Evolutionary conservation across 2,888 invertebrate species (phyloP), one percentile per base, ranked within the genome.

Genomic region (Watsonalla binaria): DNA sequence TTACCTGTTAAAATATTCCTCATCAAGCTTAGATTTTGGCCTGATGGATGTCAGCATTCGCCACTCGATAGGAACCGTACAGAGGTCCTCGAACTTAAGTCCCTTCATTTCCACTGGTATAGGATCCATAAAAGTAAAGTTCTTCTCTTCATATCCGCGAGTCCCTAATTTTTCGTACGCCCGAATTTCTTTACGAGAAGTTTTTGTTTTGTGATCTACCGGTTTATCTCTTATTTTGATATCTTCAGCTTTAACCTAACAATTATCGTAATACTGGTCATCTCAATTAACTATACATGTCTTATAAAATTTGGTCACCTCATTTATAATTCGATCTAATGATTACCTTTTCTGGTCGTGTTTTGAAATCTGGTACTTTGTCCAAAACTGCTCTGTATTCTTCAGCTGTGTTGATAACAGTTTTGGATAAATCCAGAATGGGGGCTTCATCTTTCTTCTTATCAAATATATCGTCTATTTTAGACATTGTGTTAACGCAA

Each of bases 301-400:
- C 9, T 39, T 51, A 8, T 11, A 42, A 42, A 39, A 37, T 11
- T 37, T 15, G 0, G 49, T 39, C 8, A 37, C 11, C 9, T 49
- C 37, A 53, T 56, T 51, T 51, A 35, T 49, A 58, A 46, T 42
- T 47, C 52, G 60, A 59, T 52, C 52, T 52, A 52, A 57, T 58
- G 53, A 51, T 65, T 84, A 94, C 96, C 92, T 96, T 97, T 76
- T 97, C 97, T 0, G 96, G 94, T 63, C 96, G 94, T 66, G 97
- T 96, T 86, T 96, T 97, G 76, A 95, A 97, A 79, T 98, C 97
- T 0, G 97, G 97, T 9, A 97, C 95, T 86, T 96, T 96, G 72
- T 97, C 97, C 78, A 96, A 91, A 50, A 96, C 92, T 56, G 94
- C 94, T 69, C 95, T 93, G 66, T 96, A 96, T 75, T 98, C 97